Evolutionary conservation across 2,797 vertebrate species (phyloP).

Genomic region (Cyprinodon diabolis): DNA sequence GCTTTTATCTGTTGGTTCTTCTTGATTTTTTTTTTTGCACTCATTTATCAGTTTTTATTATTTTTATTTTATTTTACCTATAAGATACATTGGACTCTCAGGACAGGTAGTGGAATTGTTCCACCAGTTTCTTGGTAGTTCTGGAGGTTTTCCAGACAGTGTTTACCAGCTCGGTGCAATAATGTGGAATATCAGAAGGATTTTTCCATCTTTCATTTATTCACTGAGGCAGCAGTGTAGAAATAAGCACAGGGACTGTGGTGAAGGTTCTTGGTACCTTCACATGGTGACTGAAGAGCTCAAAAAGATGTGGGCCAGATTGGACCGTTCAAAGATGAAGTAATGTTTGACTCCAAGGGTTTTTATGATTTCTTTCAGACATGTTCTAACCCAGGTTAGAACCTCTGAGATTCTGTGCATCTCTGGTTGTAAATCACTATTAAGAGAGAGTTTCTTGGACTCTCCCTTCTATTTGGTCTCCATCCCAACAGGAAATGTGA

Average conservation of each 20-base stretch:
- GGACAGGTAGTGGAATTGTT: neutral
- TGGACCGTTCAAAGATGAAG: neutral
- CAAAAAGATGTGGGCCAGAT: neutral
- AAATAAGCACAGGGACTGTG: neutral
- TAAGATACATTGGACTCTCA: neutral
- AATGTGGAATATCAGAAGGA: neutral
- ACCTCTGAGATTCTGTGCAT: constrained; percentile 6
- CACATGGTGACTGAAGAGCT: no score
- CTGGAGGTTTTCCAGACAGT: neutral
- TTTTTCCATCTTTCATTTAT: neutral
- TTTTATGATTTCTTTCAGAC: neutral
- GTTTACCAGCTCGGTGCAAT: neutral
- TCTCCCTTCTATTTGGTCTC: neutral
- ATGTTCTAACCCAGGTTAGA: neutral
- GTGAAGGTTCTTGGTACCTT: neutral
- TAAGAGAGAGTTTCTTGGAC: neutral
- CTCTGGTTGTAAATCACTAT: neutral
- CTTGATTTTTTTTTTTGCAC: no score
- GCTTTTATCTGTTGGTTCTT: no score
- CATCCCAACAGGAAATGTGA: constrained; percentile 7
- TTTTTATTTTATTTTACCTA: no score
- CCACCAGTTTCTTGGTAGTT: no score
- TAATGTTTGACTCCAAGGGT: neutral
- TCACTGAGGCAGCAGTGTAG: no score
- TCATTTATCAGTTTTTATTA: no score